Evolutionary conservation across 2,797 vertebrate genomes (phyloP).

Genomic region (Anguilla anguilla): DNA sequence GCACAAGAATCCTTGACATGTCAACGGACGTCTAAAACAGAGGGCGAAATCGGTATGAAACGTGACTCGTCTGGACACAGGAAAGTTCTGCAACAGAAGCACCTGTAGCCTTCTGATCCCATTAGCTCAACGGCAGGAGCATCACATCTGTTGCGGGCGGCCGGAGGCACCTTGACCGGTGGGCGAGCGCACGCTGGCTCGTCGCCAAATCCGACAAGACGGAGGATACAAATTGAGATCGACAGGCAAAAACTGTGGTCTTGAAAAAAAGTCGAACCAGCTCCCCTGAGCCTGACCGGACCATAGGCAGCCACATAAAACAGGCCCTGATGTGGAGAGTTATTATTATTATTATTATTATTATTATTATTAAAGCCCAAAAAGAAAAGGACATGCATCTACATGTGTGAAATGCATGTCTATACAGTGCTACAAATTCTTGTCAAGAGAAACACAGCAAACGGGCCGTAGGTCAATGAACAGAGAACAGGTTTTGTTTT

Average conservation of each 20-base stretch:
- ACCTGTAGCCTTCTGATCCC: conserved; percentile 52
- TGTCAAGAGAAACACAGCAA: conserved; percentile 32
- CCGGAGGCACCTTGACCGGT: conserved; percentile 33
- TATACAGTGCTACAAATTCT: conserved; percentile 44
- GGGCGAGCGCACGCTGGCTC: conserved; percentile 51
- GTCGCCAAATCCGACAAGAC: conserved; percentile 57
- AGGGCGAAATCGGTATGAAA: not conserved
- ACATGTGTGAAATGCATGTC: conserved; percentile 46
- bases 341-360: too few species aligned
- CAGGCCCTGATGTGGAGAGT: not conserved
- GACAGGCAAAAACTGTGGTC: conserved; percentile 19
- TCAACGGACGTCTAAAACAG: not conserved
- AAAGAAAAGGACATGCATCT: conserved; percentile 47
- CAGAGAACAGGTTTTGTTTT: conserved; percentile 30
- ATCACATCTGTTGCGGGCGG: conserved; percentile 44
- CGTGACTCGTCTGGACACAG: not conserved
- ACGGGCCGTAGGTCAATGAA: conserved; percentile 28
- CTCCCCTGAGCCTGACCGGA: not conserved
- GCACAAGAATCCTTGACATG: not conserved
- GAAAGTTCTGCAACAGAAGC: not conserved
- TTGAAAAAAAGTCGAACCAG: not conserved
- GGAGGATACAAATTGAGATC: conserved; percentile 34
- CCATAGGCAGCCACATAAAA: not conserved
- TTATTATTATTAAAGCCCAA: not conserved
- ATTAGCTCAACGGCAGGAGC: conserved; percentile 51